These are phyloP conservation scores for Catharus minimus DNA, from an alignment of 2,113 vertebrate genomes.

Conservation along the genomic window DNA sequence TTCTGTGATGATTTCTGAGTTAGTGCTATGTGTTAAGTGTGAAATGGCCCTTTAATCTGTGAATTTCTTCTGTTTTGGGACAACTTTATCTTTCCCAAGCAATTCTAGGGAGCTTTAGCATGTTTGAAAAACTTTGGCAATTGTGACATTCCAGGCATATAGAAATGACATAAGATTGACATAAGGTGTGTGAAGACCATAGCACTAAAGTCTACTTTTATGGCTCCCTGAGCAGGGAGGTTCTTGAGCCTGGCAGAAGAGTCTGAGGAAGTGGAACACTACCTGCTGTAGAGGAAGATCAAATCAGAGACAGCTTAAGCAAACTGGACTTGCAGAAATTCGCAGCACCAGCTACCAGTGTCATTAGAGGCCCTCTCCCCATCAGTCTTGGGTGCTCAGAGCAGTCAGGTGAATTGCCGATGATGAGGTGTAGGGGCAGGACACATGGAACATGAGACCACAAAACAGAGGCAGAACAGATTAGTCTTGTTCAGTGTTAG, in stretches of 20 bases:
- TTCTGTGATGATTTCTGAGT: background rate
- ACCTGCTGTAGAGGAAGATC: background rate
- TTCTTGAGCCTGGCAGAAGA: background rate
- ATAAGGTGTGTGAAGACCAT: fast-evolving
- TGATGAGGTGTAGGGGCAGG: fast-evolving
- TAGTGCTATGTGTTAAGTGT: background rate
- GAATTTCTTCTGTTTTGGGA: background rate
- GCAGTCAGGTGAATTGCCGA: background rate
- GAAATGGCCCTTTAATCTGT: background rate
- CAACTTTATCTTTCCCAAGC: background rate
- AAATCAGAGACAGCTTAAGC: background rate
- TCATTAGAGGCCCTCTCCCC: background rate
- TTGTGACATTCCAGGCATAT: background rate
- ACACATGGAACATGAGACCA: fast-evolving
- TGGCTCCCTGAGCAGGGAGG: background rate
- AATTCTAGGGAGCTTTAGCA: background rate
- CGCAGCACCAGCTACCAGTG: fast-evolving
- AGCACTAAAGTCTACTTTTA: background rate
- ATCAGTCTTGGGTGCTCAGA: background rate
- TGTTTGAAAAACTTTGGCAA: background rate
- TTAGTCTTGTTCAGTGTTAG: background rate
- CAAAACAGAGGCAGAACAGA: background rate
- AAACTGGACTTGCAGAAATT: background rate
- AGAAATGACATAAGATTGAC: background rate
- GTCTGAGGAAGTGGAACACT: background rate